These are phyloP conservation scores for Zelostemma sp. DNA, from an alignment of 1,140 invertebrate species.

Conservation along the genomic window DNA sequence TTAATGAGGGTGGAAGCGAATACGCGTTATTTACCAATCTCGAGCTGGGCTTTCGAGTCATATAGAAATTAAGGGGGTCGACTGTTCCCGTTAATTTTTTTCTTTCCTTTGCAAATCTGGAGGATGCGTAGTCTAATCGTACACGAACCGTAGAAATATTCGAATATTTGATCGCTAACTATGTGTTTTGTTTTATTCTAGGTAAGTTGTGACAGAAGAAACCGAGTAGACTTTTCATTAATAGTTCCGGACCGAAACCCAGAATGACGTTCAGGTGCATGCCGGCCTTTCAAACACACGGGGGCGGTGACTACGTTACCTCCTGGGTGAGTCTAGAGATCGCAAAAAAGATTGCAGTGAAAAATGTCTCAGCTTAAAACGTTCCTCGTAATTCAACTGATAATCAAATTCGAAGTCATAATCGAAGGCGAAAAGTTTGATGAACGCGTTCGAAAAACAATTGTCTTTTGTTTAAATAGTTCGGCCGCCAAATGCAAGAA, in stretches of 20 bases:
- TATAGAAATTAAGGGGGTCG: slow-evolving; percentile 32
- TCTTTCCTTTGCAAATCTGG: background rate
- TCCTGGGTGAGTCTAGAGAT: slow-evolving; percentile 80
- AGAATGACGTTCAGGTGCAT: slow-evolving; percentile 73
- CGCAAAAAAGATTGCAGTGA: too few relatives aligned
- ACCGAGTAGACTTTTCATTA: slow-evolving; percentile 50
- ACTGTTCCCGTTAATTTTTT: slow-evolving; percentile 12
- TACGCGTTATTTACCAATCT: slow-evolving; percentile 11
- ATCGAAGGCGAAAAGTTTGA: too few relatives aligned
- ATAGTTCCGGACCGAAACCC: slow-evolving; percentile 52
- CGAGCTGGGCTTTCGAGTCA: slow-evolving; percentile 8
- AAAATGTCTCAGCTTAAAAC: too few relatives aligned
- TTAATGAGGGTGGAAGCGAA: slow-evolving; percentile 34
- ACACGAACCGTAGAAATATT: background rate
- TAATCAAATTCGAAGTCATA: too few relatives aligned
- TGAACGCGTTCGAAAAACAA: too few relatives aligned
- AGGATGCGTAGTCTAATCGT: background rate
- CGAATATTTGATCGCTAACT: slow-evolving; percentile 59
- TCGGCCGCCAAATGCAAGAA: too few relatives aligned
- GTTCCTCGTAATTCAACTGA: too few relatives aligned
- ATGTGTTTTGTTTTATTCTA: slow-evolving; percentile 69
- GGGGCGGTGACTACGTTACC: slow-evolving; percentile 74
- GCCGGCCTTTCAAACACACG: slow-evolving; percentile 75
- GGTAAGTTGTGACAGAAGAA: slow-evolving; percentile 70
- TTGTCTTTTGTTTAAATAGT: too few relatives aligned